These are phyloP conservation scores for Protophormia terraenovae DNA, from an alignment of 2,888 invertebrate species.

Conservation along the genomic window DNA sequence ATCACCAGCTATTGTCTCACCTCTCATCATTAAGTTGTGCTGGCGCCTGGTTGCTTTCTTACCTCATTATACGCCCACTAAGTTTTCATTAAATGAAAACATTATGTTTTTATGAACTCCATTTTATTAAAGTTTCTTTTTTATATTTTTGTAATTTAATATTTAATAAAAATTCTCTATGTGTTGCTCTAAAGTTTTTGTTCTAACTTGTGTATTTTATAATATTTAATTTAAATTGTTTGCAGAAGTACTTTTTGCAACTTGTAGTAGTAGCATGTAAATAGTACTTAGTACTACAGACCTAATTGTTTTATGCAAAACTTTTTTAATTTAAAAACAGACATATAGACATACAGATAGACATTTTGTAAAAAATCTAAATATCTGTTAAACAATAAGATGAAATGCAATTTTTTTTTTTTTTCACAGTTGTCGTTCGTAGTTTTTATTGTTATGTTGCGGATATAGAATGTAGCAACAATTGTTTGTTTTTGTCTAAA, in stretches of 20 bases:
- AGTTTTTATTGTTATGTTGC: not conserved
- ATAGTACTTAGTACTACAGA: constrained; percentile 25
- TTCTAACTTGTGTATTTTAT: not conserved
- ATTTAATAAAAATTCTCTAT: not conserved
- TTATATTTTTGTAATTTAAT: not conserved
- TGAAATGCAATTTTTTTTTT: constrained; percentile 32
- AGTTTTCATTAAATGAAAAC: not conserved
- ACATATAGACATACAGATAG: no score
- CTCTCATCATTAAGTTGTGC: no score
- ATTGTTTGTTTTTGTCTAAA: constrained; percentile 53
- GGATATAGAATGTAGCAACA: constrained; percentile 56
- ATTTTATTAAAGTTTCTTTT: not conserved
- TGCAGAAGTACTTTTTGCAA: not conserved
- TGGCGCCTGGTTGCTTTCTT: not conserved
- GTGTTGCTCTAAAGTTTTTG: not conserved
- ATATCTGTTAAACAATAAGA: not conserved
- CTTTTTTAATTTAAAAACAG: constrained; percentile 11
- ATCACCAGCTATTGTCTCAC: no score
- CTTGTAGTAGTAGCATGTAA: not conserved
- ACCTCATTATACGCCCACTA: not conserved
- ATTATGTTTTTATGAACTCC: no score
- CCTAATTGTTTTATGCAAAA: constrained; percentile 42
- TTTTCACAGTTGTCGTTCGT: not conserved
- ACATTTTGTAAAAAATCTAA: no score
- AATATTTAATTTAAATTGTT: not conserved